Base-by-base conservation (phyloP, 2,888 invertebrate genomes). In the Thereva nobilitata region DNA sequence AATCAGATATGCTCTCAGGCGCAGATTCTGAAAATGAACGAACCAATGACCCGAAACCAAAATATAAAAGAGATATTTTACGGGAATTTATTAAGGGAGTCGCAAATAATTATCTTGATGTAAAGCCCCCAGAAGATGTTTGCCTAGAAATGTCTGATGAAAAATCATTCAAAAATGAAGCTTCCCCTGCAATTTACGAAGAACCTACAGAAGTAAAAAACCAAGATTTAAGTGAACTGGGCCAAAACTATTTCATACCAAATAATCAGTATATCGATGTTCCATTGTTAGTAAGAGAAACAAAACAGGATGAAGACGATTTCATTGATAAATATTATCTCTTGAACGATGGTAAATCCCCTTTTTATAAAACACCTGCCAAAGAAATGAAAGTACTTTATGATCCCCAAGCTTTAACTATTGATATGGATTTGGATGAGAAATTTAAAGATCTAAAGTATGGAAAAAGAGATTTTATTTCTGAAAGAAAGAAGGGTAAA, bases 61-160 rank as follows among this genome's bases (percentile, higher is more conserved):
- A 52, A 3, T 34, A 12, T 6, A 73, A 73, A 64, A 70, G 73
- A 5, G 73, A 73, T 50, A 67, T 71, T 1, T 47, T 73, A 1
- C 64, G 72, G 8, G 71, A 73, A 40, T 72, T 70, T 12, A 73
- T 72, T 4, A 73, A 73, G 56, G 73, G 73, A 23, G 57, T 73
- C 10, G 71, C 73, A 2, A 68, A 41, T 50, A 55, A 56, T 23
- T 5, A 64, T 37, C 12, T 49, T 23, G 9, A 61, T 41, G 41
- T 63, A 8, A 7, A 7, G 3, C 42, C 42, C 1, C 42, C 7
- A 3, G 63, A 34, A 7, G 9, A 6, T 40, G n/a, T 41, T 3
- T 4, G 9, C 38, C 38, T 8, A 6, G 34, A 50, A 35, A 52
- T 41, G 34, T 4, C n/a, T 61, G 45, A 57, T 10, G 40, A 5